Evolutionary conservation across 92 coral and sea anemone genomes (phyloP), one percentile per base, ranked within the genome.

Genomic region (Paragorgia papillata): DNA sequence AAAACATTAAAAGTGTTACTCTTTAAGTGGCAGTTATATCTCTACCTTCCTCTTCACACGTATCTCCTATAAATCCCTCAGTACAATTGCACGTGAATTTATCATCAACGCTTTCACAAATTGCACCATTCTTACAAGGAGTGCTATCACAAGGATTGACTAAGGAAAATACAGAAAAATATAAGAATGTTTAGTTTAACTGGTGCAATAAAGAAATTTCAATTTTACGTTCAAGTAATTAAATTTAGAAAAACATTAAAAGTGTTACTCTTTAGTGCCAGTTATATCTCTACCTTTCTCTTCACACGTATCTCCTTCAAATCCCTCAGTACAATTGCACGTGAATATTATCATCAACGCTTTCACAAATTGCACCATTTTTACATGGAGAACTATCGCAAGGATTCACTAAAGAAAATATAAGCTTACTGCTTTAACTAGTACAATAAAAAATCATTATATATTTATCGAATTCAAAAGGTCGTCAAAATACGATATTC

Each of bases 211-310:
- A n/a, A n/a, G n/a, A 21, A 55, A 19, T 37, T 19, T 12, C 19
- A 12, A 55, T 17, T 61, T 61, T 17, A 61, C 9, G 40, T 29
- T 26, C 12, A 55, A 17, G 9, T 2, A 21, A 12, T 55, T 55
- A 55, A 37, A 37, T 37, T 37, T 37, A 37, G 6, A 37, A 12
- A 4, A 4, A 12, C 12, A 37, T 12, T n/a, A n/a, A n/a, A n/a
- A n/a, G n/a, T n/a, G n/a, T n/a, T n/a, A n/a, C n/a, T n/a, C n/a
- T n/a, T n/a, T n/a, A n/a, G n/a, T n/a, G n/a, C n/a, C n/a, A n/a
- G n/a, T n/a, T n/a, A n/a, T n/a, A n/a, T n/a, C n/a, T n/a, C n/a
- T 63, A 63, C 70, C 70, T 63, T 63, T 63, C 8, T 33, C 41
- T 63, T 63, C 70, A n/a, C 70, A 63, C 0, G 2, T 41, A 17